These are phyloP conservation scores for Temnothorax nylanderi DNA, from an alignment of 1,140 invertebrate species.

Conservation along the genomic window DNA sequence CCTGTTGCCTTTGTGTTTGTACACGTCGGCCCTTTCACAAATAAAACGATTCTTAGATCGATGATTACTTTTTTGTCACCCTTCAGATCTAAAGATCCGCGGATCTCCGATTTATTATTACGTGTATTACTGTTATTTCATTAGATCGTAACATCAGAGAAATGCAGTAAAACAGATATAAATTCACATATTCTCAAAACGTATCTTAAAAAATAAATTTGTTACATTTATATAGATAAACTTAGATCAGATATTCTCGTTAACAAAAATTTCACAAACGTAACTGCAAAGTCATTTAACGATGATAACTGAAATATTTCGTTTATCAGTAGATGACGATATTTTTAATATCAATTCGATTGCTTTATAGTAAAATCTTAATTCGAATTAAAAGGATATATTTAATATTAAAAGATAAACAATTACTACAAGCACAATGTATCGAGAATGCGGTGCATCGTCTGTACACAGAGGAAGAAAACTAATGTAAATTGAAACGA, in stretches of 20 bases:
- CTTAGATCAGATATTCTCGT: not conserved
- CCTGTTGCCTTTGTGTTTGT: constrained; percentile 76
- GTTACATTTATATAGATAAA: no score
- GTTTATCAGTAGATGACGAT: not conserved
- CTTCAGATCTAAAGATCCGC: constrained; percentile 34
- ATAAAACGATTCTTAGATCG: constrained; percentile 59
- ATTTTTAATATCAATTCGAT: not conserved
- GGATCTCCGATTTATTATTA: not conserved
- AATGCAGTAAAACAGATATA: not conserved
- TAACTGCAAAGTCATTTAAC: not conserved
- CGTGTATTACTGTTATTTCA: constrained; percentile 9
- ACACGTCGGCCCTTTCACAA: constrained; percentile 62
- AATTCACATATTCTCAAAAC: not conserved
- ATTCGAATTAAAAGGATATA: not conserved
- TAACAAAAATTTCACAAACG: not conserved
- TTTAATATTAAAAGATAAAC: not conserved
- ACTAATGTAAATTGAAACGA: not conserved
- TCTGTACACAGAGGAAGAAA: not conserved
- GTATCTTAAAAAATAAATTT: not conserved
- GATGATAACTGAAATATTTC: not conserved
- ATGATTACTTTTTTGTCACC: constrained; percentile 52
- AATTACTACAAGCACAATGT: not conserved
- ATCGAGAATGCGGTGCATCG: not conserved
- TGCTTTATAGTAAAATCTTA: not conserved
- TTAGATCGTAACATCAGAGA: not conserved